A percentile compares a stretch with the other conserved stretches of the same genome.
These are phyloP conservation scores for Drosophila pseudoananassae DNA, from an alignment of 1,140 invertebrate genomes.

Conservation along the genomic window DNA sequence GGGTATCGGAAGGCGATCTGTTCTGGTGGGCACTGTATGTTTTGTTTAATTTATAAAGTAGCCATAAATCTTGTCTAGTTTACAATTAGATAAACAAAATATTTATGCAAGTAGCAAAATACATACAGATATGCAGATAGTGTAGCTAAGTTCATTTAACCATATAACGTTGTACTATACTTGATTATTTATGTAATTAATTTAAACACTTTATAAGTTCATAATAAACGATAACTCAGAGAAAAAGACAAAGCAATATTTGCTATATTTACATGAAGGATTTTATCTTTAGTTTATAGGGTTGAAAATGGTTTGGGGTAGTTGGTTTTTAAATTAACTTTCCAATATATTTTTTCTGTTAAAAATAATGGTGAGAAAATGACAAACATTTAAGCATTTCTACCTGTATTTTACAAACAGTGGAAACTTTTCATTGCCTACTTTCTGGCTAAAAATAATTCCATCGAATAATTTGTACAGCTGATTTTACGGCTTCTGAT, in stretches of 20 bases:
- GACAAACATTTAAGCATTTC: not conserved
- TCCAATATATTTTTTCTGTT: too few relatives aligned
- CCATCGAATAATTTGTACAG: not conserved
- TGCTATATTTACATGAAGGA: not conserved
- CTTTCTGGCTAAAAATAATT: not conserved
- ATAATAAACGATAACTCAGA: constrained; percentile 60
- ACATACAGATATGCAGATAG: constrained; percentile 49
- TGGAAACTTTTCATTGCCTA: not conserved
- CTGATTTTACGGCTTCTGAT: not conserved
- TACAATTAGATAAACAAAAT: constrained; percentile 39
- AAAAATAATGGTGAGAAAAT: too few relatives aligned
- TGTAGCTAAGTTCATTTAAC: constrained; percentile 53
- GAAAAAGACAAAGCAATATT: constrained; percentile 9
- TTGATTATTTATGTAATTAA: constrained; percentile 78
- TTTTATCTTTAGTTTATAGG: not conserved
- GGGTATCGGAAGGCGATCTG: constrained; percentile 9
- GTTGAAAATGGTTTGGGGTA: too few relatives aligned
- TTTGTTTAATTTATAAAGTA: constrained; percentile 63
- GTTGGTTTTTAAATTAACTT: too few relatives aligned
- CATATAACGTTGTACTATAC: constrained; percentile 53
- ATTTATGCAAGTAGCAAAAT: constrained; percentile 61
- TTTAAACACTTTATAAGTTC: constrained; percentile 65
- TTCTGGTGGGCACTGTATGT: constrained; percentile 38
- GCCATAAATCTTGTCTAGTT: constrained; percentile 35
- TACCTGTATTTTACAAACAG: not conserved